Evolutionary conservation across 2,113 vertebrate genomes (phyloP), one percentile per base, ranked within the genome.

Genomic region (Forbesichthys papilliferus): DNA sequence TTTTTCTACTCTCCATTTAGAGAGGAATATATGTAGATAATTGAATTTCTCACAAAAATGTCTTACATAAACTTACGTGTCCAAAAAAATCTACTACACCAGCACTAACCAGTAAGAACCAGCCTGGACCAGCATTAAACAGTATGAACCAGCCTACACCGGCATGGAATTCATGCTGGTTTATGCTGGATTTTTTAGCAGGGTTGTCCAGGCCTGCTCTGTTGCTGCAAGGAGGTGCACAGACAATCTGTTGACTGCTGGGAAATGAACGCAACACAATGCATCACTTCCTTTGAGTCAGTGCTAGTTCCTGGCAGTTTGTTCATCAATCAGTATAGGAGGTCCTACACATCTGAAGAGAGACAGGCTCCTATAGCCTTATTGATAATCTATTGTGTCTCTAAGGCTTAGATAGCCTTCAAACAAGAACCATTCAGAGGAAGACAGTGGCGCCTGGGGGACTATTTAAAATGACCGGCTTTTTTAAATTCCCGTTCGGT

Each of bases 361-460:
- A 56, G 65, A 74, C 67, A 61, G 20, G 4, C 71, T 74, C 16
- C 75, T 73, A 49, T 51, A 49, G 51, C 49, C 67, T 16, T 57
- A 77, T 75, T 73, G 80, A 83, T 81, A 48, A 64, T 9, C 33
- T 58, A 73, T 69, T 61, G 0, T 20, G 61, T 71, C 13, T 59
- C 20, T 56, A 48, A 51, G 10, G 63, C 63, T 16, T 12, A 51
- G 54, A 16, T 76, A 57, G 77, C 71, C 74, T 11, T 67, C 75
- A 66, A 0, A 64, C 36, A 42, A 16, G n/a, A n/a, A 54, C 33
- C 1, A 16, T 34, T n/a, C 3, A 9, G 12, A 64, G 11, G 55
- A 63, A 0, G 27, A 27, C 27, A 27, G 27, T 27, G 27, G 27
- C 27, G 27, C 2, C 27, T 27, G 27, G 27, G 27, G 27, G 27